phyloP scores from a whole-genome alignment of 2,888 invertebrate genomes.

The Drosophila multiciliata region DNA sequence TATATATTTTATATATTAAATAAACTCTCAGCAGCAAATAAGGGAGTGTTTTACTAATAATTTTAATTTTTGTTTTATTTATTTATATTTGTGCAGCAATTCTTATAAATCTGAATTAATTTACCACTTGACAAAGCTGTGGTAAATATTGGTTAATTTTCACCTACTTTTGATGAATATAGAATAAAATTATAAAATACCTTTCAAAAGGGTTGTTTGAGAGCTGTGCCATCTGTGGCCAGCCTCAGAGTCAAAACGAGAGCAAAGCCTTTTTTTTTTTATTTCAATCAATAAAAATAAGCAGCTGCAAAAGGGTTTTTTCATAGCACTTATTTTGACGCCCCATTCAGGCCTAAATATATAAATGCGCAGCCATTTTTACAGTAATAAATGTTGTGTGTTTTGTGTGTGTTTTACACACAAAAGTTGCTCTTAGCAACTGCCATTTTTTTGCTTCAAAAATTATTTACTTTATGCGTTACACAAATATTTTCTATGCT shows the following conservation, averaged over 20 bases:
- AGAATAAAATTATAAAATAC: neutral
- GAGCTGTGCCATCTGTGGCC: constrained; percentile 42
- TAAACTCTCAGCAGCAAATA: neutral
- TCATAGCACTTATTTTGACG: constrained; percentile 27
- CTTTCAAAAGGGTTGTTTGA: constrained; percentile 16
- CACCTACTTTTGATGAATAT: neutral
- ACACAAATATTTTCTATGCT: constrained; percentile 17
- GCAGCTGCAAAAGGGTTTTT: constrained; percentile 39
- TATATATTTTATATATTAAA: too few relatives aligned
- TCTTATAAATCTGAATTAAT: neutral
- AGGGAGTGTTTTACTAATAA: too few relatives aligned
- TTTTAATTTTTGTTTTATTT: neutral
- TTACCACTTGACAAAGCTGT: neutral
- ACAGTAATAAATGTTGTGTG: neutral
- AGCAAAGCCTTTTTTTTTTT: constrained; percentile 22
- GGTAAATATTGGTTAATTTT: constrained; percentile 15
- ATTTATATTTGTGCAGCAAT: neutral
- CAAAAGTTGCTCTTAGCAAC: constrained; percentile 37
- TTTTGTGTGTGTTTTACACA: neutral
- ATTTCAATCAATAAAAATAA: constrained; percentile 30
- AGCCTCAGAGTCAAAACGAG: constrained; percentile 34
- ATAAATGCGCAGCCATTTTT: neutral
- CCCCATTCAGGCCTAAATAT: constrained; percentile 12
- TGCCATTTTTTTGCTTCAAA: constrained; percentile 19
- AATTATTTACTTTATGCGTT: constrained; percentile 48